These are phyloP conservation scores for Hymenopus coronatus DNA, from an alignment of 2,888 invertebrate species.

Conservation along the genomic window DNA sequence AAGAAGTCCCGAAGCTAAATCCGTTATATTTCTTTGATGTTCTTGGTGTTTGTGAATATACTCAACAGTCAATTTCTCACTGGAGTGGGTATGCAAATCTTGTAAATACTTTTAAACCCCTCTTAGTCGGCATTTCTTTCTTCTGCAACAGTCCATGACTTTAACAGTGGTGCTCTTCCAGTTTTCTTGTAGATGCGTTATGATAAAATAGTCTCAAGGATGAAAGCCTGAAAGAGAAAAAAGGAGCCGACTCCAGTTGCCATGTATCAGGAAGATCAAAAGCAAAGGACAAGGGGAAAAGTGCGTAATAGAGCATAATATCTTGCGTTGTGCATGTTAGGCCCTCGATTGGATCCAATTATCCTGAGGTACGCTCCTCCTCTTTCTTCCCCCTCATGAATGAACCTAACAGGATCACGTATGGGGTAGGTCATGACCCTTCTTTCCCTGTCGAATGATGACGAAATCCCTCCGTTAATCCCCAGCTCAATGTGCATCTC, in stretches of 20 bases:
- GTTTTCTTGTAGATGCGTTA: background rate
- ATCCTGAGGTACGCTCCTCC: background rate
- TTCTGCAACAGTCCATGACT: background rate
- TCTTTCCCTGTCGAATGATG: constrained; percentile 22
- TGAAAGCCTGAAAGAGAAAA: background rate
- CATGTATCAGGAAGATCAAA: background rate
- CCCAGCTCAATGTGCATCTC: constrained; percentile 7
- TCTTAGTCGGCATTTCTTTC: background rate
- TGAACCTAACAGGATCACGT: constrained; percentile 22
- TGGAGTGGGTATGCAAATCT: background rate
- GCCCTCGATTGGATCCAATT: constrained; percentile 14
- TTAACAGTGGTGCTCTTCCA: background rate
- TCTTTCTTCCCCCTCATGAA: background rate
- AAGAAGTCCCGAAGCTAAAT: no score
- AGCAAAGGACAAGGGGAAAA: background rate
- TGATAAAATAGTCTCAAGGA: background rate
- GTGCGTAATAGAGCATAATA: background rate
- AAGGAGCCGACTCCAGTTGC: background rate
- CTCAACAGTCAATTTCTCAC: background rate
- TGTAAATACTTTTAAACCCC: background rate
- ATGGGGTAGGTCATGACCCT: constrained; percentile 26
- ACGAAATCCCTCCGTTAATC: constrained; percentile 13
- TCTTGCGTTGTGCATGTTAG: background rate
- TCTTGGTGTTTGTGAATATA: background rate
- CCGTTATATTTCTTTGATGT: no score